These are phyloP conservation scores for Chrysemys picta DNA, from an alignment of 2,113 vertebrate species.

Conservation along the genomic window DNA sequence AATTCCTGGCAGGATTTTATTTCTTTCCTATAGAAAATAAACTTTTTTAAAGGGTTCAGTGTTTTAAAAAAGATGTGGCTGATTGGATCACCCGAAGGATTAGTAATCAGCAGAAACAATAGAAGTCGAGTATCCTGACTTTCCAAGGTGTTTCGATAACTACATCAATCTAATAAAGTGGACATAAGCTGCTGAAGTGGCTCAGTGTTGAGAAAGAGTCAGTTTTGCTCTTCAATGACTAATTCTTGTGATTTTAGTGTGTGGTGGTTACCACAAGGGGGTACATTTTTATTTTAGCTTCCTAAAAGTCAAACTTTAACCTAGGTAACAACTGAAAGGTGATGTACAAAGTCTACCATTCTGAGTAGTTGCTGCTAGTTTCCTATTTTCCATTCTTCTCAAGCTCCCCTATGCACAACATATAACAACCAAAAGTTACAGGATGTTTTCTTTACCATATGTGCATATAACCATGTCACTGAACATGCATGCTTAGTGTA, in stretches of 20 bases:
- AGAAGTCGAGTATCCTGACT: fast-evolving
- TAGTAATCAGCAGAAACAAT: neutral
- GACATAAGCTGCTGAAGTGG: neutral
- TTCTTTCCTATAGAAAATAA: neutral
- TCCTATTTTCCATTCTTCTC: neutral
- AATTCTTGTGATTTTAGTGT: neutral
- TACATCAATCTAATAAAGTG: neutral
- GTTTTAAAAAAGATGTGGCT: neutral
- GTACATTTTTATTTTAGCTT: fast-evolving
- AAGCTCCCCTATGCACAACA: fast-evolving
- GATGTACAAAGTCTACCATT: neutral
- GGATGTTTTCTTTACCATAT: neutral
- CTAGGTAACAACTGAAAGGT: neutral
- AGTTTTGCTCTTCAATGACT: neutral
- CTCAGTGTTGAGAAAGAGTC: neutral
- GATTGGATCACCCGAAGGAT: neutral
- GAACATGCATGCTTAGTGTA: fast-evolving
- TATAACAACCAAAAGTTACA: neutral
- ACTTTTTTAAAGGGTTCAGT: neutral
- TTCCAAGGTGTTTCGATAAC: neutral
- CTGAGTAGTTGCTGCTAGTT: fast-evolving
- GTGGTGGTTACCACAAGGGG: neutral
- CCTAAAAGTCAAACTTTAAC: neutral
- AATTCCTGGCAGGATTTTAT: neutral
- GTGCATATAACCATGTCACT: neutral